phyloP scores from a whole-genome alignment of 1,140 invertebrate genomes.

The Lepidurus apus region DNA sequence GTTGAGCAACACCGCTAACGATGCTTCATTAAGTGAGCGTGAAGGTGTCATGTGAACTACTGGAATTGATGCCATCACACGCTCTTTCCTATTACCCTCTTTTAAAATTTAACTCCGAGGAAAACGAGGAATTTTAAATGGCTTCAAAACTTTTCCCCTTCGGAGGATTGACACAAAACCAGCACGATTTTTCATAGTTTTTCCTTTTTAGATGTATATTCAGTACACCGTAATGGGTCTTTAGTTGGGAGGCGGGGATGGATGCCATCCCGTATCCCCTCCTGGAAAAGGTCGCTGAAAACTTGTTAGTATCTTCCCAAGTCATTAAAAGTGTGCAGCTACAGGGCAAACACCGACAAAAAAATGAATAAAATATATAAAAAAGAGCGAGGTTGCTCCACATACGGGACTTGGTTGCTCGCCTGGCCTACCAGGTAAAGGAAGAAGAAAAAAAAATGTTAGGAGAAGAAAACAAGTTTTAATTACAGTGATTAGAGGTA shows the following conservation, averaged over 20 bases:
- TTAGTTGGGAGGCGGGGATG: background rate
- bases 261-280: background rate
- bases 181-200: background rate
- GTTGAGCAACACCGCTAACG: background rate
- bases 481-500: no score
- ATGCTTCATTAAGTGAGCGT: conserved; percentile 9
- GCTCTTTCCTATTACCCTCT: background rate
- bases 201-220: background rate
- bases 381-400: background rate
- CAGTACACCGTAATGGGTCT: background rate
- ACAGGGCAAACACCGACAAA: background rate
- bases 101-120: no score
- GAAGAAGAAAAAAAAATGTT: background rate
- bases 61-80: conserved; percentile 12
- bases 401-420: background rate
- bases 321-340: background rate
- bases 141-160: no score
- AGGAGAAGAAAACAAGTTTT: no score
- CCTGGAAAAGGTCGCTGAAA: background rate
- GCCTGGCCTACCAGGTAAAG: background rate
- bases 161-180: background rate
- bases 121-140: no score
- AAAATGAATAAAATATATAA: no score
- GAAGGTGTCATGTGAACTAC: conserved; percentile 21
- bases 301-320: conserved; percentile 19